Conservation (phyloP, 23 tunicate genomes). For the Trididemnum miniatum region DNA sequence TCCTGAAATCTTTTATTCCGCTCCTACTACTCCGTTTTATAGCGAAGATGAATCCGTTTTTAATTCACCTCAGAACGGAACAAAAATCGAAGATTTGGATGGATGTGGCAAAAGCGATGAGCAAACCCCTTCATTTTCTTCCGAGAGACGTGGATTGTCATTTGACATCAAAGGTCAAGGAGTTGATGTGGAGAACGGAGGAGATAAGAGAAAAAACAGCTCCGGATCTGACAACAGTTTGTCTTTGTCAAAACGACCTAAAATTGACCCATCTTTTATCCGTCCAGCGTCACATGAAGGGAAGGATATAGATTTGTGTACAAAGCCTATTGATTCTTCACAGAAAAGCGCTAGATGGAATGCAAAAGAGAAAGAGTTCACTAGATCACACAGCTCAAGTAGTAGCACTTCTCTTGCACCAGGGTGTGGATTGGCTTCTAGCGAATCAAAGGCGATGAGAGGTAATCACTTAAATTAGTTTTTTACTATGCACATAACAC, state of each 20-base stretch:
- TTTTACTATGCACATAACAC: too few relatives aligned
- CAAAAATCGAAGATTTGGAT: neutral
- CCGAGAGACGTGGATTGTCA: neutral
- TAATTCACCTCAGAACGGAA: neutral
- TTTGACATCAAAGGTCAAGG: neutral
- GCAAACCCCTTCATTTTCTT: neutral
- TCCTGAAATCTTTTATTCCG: constrained; percentile 2
- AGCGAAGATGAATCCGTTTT: constrained; percentile 49
- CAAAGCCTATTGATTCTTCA: neutral
- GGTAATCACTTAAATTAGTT: too few relatives aligned
- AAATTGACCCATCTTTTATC: neutral
- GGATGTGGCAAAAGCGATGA: neutral
- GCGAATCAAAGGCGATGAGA: neutral
- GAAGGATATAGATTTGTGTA: neutral
- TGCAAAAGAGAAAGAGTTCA: neutral
- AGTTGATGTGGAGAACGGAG: neutral
- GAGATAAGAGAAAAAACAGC: neutral
- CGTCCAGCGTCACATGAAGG: neutral
- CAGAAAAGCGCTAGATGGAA: neutral
- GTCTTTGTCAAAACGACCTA: neutral
- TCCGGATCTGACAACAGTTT: neutral
- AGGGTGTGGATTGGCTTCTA: neutral
- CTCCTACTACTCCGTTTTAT: constrained; percentile 35
- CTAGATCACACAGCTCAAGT: neutral
- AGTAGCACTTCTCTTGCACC: neutral